Percentiles rank a stretch among this genome's conserved stretches.
phyloP scores from a whole-genome alignment of 2,888 invertebrate genomes.

The Eupithecia exiguata region DNA sequence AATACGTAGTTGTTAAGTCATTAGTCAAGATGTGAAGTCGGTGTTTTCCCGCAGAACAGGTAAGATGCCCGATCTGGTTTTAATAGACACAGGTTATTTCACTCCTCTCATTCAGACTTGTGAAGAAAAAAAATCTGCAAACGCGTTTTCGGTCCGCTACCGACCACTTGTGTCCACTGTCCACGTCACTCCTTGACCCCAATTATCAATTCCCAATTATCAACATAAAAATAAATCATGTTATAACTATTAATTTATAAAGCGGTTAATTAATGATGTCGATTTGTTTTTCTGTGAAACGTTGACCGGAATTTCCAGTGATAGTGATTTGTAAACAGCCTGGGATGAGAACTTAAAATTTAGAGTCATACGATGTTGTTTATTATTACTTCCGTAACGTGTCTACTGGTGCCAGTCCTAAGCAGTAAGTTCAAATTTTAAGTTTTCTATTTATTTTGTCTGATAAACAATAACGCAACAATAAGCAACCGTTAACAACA shows the following conservation, averaged over 20 bases:
- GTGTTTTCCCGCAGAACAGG: conserved; percentile 55
- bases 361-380: conserved; percentile 43
- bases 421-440: conserved; percentile 51
- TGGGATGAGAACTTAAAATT: conserved; percentile 41
- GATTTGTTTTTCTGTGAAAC: conserved; percentile 19
- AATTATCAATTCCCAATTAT: not conserved
- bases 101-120: conserved; percentile 36
- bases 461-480: not conserved
- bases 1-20: conserved; percentile 12
- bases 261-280: conserved; percentile 15
- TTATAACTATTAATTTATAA: conserved; percentile 2
- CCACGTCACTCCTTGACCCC: not conserved
- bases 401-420: conserved; percentile 48
- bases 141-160: conserved; percentile 9
- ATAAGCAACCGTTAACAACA: no score
- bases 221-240: conserved; percentile 4
- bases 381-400: conserved; percentile 43
- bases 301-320: conserved; percentile 10
- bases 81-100: conserved; percentile 40
- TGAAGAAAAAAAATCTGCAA: conserved; percentile 21
- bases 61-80: conserved; percentile 51
- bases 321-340: conserved; percentile 10
- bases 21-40: conserved; percentile 33
- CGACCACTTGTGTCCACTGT: conserved; percentile 17
- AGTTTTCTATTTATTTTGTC: not conserved